A percentile compares a stretch with the other conserved stretches of the same genome.
Evolutionary conservation across 2,113 vertebrate genomes (phyloP).

Genomic region (Pao palembangensis): DNA sequence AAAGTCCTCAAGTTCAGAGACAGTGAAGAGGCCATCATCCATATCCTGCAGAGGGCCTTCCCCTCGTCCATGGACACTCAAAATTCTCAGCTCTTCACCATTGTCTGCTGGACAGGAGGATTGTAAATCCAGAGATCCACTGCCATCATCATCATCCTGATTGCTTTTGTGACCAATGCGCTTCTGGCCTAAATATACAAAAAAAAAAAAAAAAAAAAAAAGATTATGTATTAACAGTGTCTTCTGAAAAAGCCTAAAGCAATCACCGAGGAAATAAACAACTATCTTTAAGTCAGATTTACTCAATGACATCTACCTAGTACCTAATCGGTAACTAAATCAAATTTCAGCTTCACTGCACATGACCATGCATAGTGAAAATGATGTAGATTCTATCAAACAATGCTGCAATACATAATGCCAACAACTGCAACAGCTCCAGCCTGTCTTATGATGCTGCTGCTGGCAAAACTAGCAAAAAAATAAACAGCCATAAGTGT

Average conservation of each 20-base stretch:
- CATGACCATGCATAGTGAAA: too few relatives aligned
- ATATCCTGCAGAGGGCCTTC: constrained; percentile 51
- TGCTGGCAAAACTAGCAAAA: too few relatives aligned
- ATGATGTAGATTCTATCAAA: too few relatives aligned
- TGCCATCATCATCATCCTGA: constrained; percentile 8
- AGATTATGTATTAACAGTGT: background rate
- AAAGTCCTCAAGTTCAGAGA: constrained; percentile 53
- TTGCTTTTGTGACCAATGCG: constrained; percentile 19
- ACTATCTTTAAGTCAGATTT: too few relatives aligned
- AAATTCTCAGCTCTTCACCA: constrained; percentile 44
- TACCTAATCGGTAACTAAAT: too few relatives aligned
- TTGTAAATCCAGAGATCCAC: constrained; percentile 22
- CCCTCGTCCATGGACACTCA: constrained; percentile 54
- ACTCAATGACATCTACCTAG: too few relatives aligned
- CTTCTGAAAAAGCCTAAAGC: background rate
- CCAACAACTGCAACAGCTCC: too few relatives aligned
- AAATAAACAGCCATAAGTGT: too few relatives aligned
- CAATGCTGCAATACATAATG: too few relatives aligned
- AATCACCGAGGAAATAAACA: too few relatives aligned
- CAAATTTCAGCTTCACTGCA: too few relatives aligned
- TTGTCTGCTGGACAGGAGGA: constrained; percentile 23
- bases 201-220: background rate
- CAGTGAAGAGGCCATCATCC: constrained; percentile 44
- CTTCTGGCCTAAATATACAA: constrained; percentile 38
- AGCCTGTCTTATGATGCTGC: too few relatives aligned